These are phyloP conservation scores for Chaenogobius annularis DNA, from an alignment of 2,113 vertebrate genomes.

Conservation along the genomic window DNA sequence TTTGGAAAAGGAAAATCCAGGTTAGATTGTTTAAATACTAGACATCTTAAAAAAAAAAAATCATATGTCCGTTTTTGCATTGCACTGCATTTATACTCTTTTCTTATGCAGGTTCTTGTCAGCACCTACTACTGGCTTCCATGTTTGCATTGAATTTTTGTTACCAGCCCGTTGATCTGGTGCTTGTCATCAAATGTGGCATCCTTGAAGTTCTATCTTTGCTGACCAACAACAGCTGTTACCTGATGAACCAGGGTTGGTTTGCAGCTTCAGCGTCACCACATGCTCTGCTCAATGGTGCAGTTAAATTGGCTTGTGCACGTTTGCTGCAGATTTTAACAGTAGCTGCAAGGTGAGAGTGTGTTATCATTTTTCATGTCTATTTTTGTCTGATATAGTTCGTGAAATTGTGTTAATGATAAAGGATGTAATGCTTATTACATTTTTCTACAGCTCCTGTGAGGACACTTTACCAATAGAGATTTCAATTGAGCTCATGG, in stretches of 20 bases:
- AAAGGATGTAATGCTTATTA: not conserved
- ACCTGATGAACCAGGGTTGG: slow-evolving; percentile 78
- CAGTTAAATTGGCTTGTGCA: slow-evolving; percentile 74
- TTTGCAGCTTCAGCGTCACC: slow-evolving; percentile 73
- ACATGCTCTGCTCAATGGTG: slow-evolving; percentile 67
- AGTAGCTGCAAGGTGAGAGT: slow-evolving; percentile 76
- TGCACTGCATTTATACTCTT: not conserved
- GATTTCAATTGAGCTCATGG: slow-evolving; percentile 80
- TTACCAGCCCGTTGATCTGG: slow-evolving; percentile 79
- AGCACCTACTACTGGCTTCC: slow-evolving; percentile 79
- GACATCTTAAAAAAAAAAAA: not conserved
- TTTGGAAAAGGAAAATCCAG: slow-evolving; percentile 70
- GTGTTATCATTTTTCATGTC: not conserved
- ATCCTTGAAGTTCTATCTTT: slow-evolving; percentile 77
- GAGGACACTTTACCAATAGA: slow-evolving; percentile 76
- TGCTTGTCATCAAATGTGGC: slow-evolving; percentile 74
- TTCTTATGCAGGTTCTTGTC: slow-evolving; percentile 69
- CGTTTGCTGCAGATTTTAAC: slow-evolving; percentile 80
- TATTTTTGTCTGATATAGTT: not conserved
- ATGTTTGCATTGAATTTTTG: slow-evolving; percentile 80
- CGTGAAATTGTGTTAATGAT: not conserved
- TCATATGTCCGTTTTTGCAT: not conserved
- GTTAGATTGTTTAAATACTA: slow-evolving; percentile 39
- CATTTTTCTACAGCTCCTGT: slow-evolving; percentile 67
- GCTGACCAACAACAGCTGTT: slow-evolving; percentile 78